phyloP scores from a whole-genome alignment of 2,113 vertebrate genomes.

The Python bivittatus region DNA sequence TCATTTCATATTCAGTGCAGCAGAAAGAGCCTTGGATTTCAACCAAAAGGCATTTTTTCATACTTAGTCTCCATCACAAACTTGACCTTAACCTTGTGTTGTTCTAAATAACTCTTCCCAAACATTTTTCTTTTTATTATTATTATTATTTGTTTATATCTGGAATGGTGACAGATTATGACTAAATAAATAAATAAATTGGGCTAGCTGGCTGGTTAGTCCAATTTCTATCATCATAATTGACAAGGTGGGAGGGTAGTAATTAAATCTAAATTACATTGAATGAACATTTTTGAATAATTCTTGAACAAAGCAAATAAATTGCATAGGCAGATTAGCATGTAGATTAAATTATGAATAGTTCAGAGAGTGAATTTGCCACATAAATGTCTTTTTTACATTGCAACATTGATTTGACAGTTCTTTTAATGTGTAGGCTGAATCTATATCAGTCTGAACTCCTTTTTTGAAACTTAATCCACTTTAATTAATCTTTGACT shows the following conservation, averaged over 20 bases:
- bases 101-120: not conserved
- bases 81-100: not conserved
- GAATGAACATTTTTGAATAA: not conserved
- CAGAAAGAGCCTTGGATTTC: not conserved
- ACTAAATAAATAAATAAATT: not conserved
- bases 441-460: not conserved
- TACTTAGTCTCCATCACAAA: not conserved
- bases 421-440: not conserved
- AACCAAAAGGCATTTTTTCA: not conserved
- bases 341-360: not conserved
- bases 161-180: not conserved
- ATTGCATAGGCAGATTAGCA: not conserved
- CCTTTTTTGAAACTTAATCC: not conserved
- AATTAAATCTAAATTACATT: not conserved
- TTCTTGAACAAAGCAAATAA: not conserved
- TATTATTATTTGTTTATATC: not conserved
- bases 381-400: not conserved
- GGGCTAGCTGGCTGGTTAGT: not conserved
- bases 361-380: not conserved
- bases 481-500: not conserved
- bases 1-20: not conserved
- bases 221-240: not conserved
- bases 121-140: not conserved
- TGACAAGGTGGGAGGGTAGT: not conserved
- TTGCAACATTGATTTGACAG: not conserved